Evolutionary conservation across 2,888 invertebrate species (phyloP), one percentile per base, ranked within the genome.

Genomic region (Patella caerulea): DNA sequence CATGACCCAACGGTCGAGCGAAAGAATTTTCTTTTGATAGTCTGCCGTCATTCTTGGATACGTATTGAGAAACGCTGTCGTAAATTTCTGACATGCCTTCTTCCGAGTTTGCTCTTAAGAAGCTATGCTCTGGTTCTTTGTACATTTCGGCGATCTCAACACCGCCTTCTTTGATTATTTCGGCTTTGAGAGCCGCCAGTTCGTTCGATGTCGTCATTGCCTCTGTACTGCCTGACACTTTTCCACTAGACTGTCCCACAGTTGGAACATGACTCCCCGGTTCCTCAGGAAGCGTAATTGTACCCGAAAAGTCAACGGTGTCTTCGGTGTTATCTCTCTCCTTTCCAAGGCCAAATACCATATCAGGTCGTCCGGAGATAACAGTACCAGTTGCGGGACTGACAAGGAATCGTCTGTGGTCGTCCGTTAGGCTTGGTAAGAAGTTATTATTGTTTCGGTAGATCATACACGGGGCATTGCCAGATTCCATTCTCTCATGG

Each of bases 371-470:
- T 24, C 65, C 65, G 24, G 65, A 65, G 24, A 65, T 65, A 24
- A 65, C 24, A 24, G 19, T 65, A 45, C 45, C 45, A 24, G 65
- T 24, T 24, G 65, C 65, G 3, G 65, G 65, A 19, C 19, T 65
- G 65, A 65, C 17, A 2, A 65, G 65, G 12, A 65, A 65, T 24
- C 65, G 65, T 7, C 65, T 19, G 19, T 65, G 24, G 14, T 14
- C 14, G 24, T 65, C 65, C 9, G 65, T 65, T 7, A 65, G 19
- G 14, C 65, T 65, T 19, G 65, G 65, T 12, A 65, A 24, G 11
- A 65, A 65, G 19, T 19, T 65, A 24, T 65, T 65, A 24, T 65
- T 65, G 65, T 65, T 65, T 24, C 65, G 65, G 15, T 65, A 65
- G 12, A 24, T 65, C 65, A 65, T 14, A 19, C 65, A 65, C 14